Percentiles rank a stretch among this genome's conserved stretches.
Evolutionary conservation across 2,113 vertebrate species (phyloP).

Genomic region (Heteronetta atricapilla): DNA sequence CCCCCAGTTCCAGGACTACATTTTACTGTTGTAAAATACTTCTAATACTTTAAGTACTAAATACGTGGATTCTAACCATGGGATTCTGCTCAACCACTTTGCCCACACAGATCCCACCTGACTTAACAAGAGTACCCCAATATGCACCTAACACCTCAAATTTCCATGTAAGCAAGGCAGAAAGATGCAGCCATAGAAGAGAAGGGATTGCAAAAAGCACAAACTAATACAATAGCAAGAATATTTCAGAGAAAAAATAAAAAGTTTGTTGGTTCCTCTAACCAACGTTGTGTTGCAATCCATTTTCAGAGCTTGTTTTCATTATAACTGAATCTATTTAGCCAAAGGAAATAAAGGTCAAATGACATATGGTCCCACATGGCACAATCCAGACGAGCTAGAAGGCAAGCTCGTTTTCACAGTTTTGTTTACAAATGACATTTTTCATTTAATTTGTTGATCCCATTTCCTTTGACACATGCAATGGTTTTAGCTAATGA

Average conservation of each 20-base stretch:
- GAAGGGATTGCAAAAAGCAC: neutral
- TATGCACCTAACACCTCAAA: neutral
- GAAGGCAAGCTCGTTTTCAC: neutral
- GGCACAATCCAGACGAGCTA: neutral
- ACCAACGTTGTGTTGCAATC: neutral
- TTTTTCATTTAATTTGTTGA: slow-evolving; percentile 17
- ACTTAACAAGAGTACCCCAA: neutral
- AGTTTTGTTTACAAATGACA: neutral
- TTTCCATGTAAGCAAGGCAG: neutral
- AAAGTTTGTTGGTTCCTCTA: neutral
- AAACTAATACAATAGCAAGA: neutral
- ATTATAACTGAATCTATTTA: neutral
- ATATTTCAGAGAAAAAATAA: neutral
- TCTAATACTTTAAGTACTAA: neutral
- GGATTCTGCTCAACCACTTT: neutral
- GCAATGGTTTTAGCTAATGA: neutral
- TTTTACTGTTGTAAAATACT: neutral
- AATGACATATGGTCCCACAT: slow-evolving; percentile 21
- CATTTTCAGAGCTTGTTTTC: neutral
- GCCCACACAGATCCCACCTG: neutral
- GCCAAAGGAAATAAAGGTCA: slow-evolving; percentile 22
- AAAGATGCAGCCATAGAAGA: neutral
- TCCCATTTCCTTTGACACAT: neutral
- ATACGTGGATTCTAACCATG: neutral
- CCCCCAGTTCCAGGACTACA: neutral